These are phyloP conservation scores for Heteractis magnifica DNA, from an alignment of 92 coral and sea anemone genomes.

Conservation along the genomic window DNA sequence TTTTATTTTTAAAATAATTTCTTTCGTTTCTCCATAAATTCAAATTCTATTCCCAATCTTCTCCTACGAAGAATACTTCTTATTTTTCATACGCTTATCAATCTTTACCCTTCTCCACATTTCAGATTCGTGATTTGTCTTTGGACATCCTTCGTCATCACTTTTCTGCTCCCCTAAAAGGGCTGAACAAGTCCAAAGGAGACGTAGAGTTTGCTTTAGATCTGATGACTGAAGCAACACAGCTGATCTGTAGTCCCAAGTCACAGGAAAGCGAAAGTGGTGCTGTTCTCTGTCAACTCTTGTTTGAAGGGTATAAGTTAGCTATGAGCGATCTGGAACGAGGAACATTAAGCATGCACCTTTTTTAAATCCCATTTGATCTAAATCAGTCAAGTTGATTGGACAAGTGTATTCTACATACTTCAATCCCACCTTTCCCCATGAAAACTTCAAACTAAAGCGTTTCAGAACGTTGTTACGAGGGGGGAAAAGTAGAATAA, in stretches of 20 bases:
- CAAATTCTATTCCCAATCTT: too few species aligned
- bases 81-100: neutral
- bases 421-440: neutral
- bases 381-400: neutral
- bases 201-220: slow-evolving; percentile 20
- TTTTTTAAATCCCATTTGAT: neutral
- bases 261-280: slow-evolving; percentile 74
- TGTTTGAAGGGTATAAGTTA: slow-evolving; percentile 48
- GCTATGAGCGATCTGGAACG: neutral
- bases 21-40: neutral
- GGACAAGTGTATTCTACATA: too few species aligned
- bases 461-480: neutral
- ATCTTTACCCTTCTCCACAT: neutral
- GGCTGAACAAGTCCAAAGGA: slow-evolving; percentile 16
- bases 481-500: neutral
- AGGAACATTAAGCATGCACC: neutral
- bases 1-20: too few species aligned
- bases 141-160: slow-evolving; percentile 57
- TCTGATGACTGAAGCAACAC: slow-evolving; percentile 42
- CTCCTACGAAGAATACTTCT: too few species aligned
- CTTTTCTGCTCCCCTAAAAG: slow-evolving; percentile 48
- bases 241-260: slow-evolving; percentile 58
- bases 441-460: too few species aligned
- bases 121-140: slow-evolving; percentile 69
- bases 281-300: slow-evolving; percentile 52